Conservation (phyloP, 2,113 vertebrate species). For the Lamprotornis superbus region DNA sequence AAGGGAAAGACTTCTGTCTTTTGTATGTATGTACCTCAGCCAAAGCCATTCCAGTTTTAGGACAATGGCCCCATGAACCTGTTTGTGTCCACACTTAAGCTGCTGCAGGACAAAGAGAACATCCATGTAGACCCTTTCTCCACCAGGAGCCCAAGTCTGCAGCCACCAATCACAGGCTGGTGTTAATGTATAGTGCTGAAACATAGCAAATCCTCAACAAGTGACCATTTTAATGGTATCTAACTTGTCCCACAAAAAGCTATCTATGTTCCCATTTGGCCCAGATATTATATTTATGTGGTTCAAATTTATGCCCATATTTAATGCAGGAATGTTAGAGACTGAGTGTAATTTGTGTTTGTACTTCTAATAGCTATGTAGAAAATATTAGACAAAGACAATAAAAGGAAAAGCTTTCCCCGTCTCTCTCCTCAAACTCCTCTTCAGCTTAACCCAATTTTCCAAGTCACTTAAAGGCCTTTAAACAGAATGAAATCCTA, state of each 20-base stretch:
- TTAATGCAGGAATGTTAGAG: slow-evolving; percentile 33
- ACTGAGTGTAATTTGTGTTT: slow-evolving; percentile 52
- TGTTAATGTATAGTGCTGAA: not conserved
- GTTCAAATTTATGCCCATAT: not conserved
- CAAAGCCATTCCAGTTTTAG: not conserved
- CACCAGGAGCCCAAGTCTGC: not conserved
- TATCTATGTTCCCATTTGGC: not conserved
- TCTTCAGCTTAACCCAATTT: slow-evolving; percentile 87
- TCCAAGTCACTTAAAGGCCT: slow-evolving; percentile 83
- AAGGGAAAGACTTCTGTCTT: not conserved
- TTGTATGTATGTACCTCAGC: not conserved
- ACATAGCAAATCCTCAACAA: not conserved
- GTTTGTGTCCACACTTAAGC: fast-evolving
- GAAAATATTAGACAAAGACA: slow-evolving; percentile 75
- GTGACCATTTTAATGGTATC: not conserved
- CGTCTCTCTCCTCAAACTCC: slow-evolving; percentile 73
- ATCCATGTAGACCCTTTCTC: not conserved
- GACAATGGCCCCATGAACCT: not conserved
- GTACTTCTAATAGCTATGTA: slow-evolving; percentile 64
- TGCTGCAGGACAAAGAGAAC: not conserved
- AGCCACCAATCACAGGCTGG: not conserved
- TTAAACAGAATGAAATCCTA: slow-evolving; percentile 91
- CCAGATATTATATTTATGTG: not conserved
- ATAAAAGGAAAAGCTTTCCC: slow-evolving; percentile 80
- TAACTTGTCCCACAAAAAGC: not conserved